phyloP scores from a whole-genome alignment of 2,797 vertebrate species.

The Centroberyx gerrardi region DNA sequence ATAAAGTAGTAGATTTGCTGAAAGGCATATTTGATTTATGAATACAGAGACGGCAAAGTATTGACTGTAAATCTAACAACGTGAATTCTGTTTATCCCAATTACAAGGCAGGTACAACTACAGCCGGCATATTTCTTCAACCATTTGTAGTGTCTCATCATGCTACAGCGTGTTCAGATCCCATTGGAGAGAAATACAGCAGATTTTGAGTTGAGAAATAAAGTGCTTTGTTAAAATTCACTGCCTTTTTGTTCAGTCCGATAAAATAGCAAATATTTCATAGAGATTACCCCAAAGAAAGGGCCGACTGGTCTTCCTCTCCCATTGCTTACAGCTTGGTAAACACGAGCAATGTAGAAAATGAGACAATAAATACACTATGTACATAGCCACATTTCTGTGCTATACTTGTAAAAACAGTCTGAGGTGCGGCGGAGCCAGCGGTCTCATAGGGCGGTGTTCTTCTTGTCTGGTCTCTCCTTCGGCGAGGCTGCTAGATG shows the following conservation, averaged over 20 bases:
- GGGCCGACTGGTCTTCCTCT: neutral
- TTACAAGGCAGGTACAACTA: constrained; percentile 32
- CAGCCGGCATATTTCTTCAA: constrained; percentile 17
- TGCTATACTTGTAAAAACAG: constrained; percentile 42
- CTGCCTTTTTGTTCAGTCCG: constrained; percentile 9
- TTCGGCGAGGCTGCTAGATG: constrained; percentile 64
- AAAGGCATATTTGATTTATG: constrained; percentile 58
- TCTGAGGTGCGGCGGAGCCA: constrained; percentile 6
- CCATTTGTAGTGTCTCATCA: constrained; percentile 25
- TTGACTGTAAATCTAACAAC: constrained; percentile 28
- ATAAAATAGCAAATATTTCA: constrained; percentile 25
- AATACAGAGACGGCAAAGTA: constrained; percentile 34
- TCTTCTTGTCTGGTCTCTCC: constrained; percentile 81
- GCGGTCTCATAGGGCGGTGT: constrained; percentile 76
- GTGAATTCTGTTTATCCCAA: constrained; percentile 31
- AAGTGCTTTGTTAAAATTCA: constrained; percentile 71
- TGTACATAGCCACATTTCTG: constrained; percentile 63
- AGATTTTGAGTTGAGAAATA: constrained; percentile 72
- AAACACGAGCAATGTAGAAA: constrained; percentile 49
- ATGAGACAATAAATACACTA: constrained; percentile 62
- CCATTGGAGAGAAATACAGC: constrained; percentile 33
- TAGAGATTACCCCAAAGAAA: neutral
- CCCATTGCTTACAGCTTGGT: neutral
- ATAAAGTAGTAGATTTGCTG: constrained; percentile 42
- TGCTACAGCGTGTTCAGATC: constrained; percentile 17